Evolutionary conservation across 2,113 vertebrate genomes (phyloP).

Genomic region (Trichomycterus rosablanca): DNA sequence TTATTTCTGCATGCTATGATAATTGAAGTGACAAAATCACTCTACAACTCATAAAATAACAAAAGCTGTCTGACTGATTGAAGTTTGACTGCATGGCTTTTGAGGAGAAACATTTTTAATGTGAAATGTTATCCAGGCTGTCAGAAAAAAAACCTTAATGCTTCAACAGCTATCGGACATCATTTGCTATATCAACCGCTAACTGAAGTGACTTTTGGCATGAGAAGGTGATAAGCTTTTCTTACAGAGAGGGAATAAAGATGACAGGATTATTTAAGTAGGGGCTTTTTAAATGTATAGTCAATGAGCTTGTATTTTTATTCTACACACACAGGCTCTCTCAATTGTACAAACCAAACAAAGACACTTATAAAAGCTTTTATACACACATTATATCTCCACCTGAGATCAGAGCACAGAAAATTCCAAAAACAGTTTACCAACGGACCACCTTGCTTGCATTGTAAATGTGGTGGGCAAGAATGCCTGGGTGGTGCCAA

Average conservation of each 20-base stretch:
- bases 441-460: constrained; percentile 20
- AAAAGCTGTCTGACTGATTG: constrained; percentile 52
- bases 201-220: constrained; percentile 68
- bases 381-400: constrained; percentile 54
- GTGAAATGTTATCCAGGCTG: constrained; percentile 54
- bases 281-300: constrained; percentile 39
- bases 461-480: constrained; percentile 34
- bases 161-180: constrained; percentile 68
- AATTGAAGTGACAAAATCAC: constrained; percentile 56
- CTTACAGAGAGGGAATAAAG: constrained; percentile 40
- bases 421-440: constrained; percentile 50
- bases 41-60: constrained; percentile 50
- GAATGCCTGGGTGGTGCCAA: constrained; percentile 59
- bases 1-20: constrained; percentile 51
- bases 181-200: constrained; percentile 70
- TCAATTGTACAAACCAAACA: neutral
- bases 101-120: constrained; percentile 49
- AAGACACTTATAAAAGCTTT: constrained; percentile 9
- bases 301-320: constrained; percentile 48
- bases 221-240: constrained; percentile 63
- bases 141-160: constrained; percentile 62
- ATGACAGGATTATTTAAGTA: constrained; percentile 62
- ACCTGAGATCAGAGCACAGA: constrained; percentile 65
- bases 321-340: constrained; percentile 1
- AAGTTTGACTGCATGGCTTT: constrained; percentile 28